phyloP scores from a whole-genome alignment of 1,140 invertebrate species.

The Bombyx mori region ASM3026992v2 NC_085118.1:9513001-9513500 shows the following conservation, averaged over 20 bases:
- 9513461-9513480: conserved; percentile 96
- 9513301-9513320: conserved; percentile 77
- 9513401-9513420: conserved; percentile 97
- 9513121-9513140: conserved; percentile 61
- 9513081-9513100: conserved; percentile 30
- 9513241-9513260: conserved; percentile 68
- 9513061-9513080: too few species aligned
- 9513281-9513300: conserved; percentile 77
- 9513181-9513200: conserved; percentile 12
- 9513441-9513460: conserved; percentile 97
- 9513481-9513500: conserved; percentile 94
- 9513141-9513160: conserved; percentile 21
- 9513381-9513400: conserved; percentile 79
- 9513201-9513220: conserved; percentile 25
- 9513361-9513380: conserved; percentile 77
- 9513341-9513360: conserved; percentile 77
- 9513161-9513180: conserved; percentile 10
- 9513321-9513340: conserved; percentile 79
- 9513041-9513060: too few species aligned
- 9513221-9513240: conserved; percentile 65
- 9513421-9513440: conserved; percentile 97
- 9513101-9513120: conserved; percentile 67
- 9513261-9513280: conserved; percentile 72
- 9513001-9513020: too few species aligned
- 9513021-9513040: too few species aligned